A percentile compares a stretch with the other conserved stretches of the same genome.
Evolutionary conservation across 2,888 invertebrate species (phyloP).

Genomic region (Pterostichus madidus): DNA sequence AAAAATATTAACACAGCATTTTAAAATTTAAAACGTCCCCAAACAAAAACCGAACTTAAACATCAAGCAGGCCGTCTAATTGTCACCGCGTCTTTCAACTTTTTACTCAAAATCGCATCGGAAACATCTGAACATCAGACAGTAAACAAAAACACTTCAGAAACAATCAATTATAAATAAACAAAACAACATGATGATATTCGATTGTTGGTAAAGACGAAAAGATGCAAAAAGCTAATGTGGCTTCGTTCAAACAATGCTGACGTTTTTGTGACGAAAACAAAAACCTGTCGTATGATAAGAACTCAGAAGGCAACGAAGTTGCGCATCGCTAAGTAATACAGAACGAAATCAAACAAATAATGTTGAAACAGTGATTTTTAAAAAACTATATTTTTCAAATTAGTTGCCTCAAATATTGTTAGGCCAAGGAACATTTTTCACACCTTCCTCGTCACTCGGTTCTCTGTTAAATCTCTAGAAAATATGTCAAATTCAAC

Average conservation of each 20-base stretch:
- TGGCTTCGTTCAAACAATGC: constrained; percentile 42
- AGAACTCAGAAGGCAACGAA: not conserved
- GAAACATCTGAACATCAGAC: constrained; percentile 37
- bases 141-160: constrained; percentile 28
- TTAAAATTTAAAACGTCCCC: constrained; percentile 9
- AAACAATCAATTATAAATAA: constrained; percentile 53
- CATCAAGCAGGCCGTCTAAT: constrained; percentile 48
- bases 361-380: constrained; percentile 1
- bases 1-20: constrained; percentile 28
- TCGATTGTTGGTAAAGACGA: constrained; percentile 49
- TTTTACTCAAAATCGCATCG: constrained; percentile 15
- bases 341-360: not conserved
- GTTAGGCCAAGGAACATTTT: too few species aligned
- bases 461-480: too few species aligned
- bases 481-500: too few species aligned
- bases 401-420: too few species aligned
- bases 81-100: constrained; percentile 36
- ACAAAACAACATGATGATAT: constrained; percentile 38
- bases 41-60: constrained; percentile 2
- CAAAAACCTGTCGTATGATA: constrained; percentile 1
- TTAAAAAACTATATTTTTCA: too few species aligned
- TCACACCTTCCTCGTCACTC: too few species aligned
- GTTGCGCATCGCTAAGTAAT: constrained; percentile 20
- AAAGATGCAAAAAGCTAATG: constrained; percentile 46
- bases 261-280: constrained; percentile 24